Evolutionary conservation across 2,888 invertebrate species (phyloP).

Genomic region (Meiosimyza decipiens): DNA sequence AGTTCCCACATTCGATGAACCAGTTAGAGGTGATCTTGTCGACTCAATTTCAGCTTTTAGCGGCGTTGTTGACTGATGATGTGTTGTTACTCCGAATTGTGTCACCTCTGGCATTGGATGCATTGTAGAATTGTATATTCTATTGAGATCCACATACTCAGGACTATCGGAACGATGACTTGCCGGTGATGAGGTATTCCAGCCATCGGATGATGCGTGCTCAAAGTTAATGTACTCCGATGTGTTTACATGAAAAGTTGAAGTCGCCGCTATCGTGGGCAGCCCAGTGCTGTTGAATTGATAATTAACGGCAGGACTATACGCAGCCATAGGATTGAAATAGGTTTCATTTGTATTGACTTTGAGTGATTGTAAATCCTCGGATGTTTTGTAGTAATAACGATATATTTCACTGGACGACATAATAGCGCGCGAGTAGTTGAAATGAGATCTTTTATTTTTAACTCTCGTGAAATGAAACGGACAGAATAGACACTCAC

Average conservation of each 20-base stretch:
- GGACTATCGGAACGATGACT: constrained; percentile 67
- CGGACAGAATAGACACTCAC: constrained; percentile 29
- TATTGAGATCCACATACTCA: constrained; percentile 64
- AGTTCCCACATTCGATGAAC: constrained; percentile 63
- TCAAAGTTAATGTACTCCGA: constrained; percentile 64
- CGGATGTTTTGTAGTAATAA: constrained; percentile 65
- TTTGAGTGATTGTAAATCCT: constrained; percentile 63
- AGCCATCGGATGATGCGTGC: constrained; percentile 66
- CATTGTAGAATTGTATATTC: constrained; percentile 53
- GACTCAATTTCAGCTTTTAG: background rate
- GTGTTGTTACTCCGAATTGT: constrained; percentile 34
- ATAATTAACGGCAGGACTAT: constrained; percentile 52
- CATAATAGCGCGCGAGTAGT: constrained; percentile 44
- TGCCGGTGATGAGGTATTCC: constrained; percentile 66
- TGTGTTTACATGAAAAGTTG: constrained; percentile 52
- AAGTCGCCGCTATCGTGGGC: constrained; percentile 43
- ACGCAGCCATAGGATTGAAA: constrained; percentile 65
- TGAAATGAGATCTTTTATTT: too few species aligned
- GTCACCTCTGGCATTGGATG: constrained; percentile 18
- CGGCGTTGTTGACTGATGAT: constrained; percentile 1
- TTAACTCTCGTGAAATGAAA: background rate
- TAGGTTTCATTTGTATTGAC: constrained; percentile 54
- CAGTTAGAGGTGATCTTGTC: constrained; percentile 45
- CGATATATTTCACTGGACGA: constrained; percentile 66
- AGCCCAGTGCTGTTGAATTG: constrained; percentile 55